These are phyloP conservation scores for Microctenopoma lineatum DNA, from an alignment of 2,797 vertebrate species.

Conservation along the genomic window DNA sequence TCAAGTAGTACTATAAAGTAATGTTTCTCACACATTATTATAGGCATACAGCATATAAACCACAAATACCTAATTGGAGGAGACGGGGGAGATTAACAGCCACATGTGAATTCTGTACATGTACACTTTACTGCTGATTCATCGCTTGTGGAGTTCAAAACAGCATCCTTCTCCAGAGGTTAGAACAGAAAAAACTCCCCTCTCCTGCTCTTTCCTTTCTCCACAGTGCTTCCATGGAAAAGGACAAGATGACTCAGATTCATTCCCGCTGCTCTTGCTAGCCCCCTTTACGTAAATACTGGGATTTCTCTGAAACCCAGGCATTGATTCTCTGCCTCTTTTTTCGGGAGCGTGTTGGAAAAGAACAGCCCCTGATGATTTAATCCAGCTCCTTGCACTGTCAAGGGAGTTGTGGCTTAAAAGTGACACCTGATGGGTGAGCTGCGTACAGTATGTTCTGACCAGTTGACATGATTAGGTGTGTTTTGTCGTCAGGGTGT, in stretches of 20 bases:
- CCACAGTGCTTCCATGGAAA: constrained; percentile 75
- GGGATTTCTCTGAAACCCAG: constrained; percentile 68
- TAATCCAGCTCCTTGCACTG: constrained; percentile 62
- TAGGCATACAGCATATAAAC: not conserved
- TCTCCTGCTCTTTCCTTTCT: constrained; percentile 57
- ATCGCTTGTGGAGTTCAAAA: constrained; percentile 19
- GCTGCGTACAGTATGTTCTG: constrained; percentile 27
- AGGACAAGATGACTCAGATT: constrained; percentile 80
- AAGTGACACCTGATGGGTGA: constrained; percentile 69
- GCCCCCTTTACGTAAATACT: constrained; percentile 70
- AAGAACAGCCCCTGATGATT: constrained; percentile 64
- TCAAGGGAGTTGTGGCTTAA: constrained; percentile 54
- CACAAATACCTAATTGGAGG: not conserved
- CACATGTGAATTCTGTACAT: not conserved
- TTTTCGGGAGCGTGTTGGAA: constrained; percentile 52
- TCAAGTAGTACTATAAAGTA: not conserved
- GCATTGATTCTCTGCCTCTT: constrained; percentile 54
- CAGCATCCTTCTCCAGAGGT: constrained; percentile 31
- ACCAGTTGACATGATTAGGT: constrained; percentile 58
- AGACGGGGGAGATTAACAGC: constrained; percentile 1
- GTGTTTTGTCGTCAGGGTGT: constrained; percentile 60
- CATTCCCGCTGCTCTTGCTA: constrained; percentile 61
- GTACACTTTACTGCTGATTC: not conserved
- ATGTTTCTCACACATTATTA: not conserved
- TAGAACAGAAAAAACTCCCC: constrained; percentile 47